Evolutionary conservation across 2,797 vertebrate genomes (phyloP).

Genomic region (Scolopax rusticola): DNA sequence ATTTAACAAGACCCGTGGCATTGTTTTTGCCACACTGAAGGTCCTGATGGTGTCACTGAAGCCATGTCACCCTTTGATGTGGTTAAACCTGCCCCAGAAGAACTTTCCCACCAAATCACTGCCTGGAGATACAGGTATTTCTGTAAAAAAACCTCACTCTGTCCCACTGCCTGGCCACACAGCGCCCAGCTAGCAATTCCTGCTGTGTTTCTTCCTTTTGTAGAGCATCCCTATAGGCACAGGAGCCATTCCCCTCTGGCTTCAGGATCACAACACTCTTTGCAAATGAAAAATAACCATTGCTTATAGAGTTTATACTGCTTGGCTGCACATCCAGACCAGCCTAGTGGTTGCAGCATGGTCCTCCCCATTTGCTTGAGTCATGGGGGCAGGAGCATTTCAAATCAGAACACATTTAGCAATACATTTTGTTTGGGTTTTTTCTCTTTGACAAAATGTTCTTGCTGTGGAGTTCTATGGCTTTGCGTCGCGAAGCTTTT

Average conservation of each 20-base stretch:
- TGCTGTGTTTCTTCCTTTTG: not conserved
- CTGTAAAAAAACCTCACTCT: not conserved
- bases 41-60: not conserved
- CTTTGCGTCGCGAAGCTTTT: rapidly evolving
- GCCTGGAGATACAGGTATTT: not conserved
- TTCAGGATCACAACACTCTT: not conserved
- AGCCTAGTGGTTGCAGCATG: rapidly evolving
- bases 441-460: not conserved
- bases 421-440: rapidly evolving
- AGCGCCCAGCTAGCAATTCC: too few relatives aligned
- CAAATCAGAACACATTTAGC: not conserved
- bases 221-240: not conserved
- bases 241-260: not conserved
- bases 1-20: rapidly evolving
- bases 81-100: not conserved
- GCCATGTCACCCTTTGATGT: not conserved
- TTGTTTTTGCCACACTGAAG: rapidly evolving
- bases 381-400: not conserved
- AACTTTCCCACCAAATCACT: not conserved
- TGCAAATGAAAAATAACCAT: not conserved
- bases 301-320: not conserved
- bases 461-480: not conserved
- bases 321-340: rapidly evolving
- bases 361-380: not conserved
- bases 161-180: not conserved